A percentile compares a stretch with the other conserved stretches of the same genome.
phyloP scores from a whole-genome alignment of 2,888 invertebrate species.

The Ochlodes sylvanus region DNA sequence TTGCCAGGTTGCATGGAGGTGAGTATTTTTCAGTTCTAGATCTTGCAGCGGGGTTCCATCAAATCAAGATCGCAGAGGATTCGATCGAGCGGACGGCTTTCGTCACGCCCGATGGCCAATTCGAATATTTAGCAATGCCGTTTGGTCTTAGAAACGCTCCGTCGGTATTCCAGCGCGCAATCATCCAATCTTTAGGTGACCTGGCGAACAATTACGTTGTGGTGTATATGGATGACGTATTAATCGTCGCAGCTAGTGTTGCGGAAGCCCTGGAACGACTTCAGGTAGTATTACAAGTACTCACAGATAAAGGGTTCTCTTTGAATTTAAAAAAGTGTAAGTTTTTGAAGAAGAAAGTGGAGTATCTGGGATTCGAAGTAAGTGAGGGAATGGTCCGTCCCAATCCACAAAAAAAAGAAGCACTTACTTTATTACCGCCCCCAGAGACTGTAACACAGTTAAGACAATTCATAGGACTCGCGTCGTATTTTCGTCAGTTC shows the following conservation, averaged over 20 bases:
- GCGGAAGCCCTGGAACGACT: slow-evolving; percentile 40
- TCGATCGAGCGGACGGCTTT: slow-evolving; percentile 35
- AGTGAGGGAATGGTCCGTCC: neutral
- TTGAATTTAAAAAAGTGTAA: neutral
- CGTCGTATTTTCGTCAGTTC: neutral
- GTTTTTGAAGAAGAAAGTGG: neutral
- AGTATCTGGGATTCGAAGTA: neutral
- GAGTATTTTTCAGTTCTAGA: slow-evolving; percentile 22
- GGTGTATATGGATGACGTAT: slow-evolving; percentile 35
- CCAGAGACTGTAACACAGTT: neutral
- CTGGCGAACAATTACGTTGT: slow-evolving; percentile 35
- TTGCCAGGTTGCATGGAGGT: slow-evolving; percentile 21
- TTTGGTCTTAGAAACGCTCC: slow-evolving; percentile 36
- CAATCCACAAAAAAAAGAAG: neutral
- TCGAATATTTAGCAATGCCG: slow-evolving; percentile 25
- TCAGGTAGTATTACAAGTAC: slow-evolving; percentile 40
- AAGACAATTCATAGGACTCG: neutral
- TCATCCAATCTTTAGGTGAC: slow-evolving; percentile 42
- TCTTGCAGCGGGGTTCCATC: slow-evolving; percentile 34
- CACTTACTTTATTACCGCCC: neutral
- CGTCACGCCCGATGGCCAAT: slow-evolving; percentile 19
- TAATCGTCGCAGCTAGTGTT: slow-evolving; percentile 17
- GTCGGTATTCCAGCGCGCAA: slow-evolving; percentile 41
- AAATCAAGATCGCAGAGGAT: slow-evolving; percentile 16
- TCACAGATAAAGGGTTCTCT: slow-evolving; percentile 40